These are phyloP conservation scores for Eurytoma adleriae DNA, from an alignment of 2,888 invertebrate species.

Conservation along the genomic window DNA sequence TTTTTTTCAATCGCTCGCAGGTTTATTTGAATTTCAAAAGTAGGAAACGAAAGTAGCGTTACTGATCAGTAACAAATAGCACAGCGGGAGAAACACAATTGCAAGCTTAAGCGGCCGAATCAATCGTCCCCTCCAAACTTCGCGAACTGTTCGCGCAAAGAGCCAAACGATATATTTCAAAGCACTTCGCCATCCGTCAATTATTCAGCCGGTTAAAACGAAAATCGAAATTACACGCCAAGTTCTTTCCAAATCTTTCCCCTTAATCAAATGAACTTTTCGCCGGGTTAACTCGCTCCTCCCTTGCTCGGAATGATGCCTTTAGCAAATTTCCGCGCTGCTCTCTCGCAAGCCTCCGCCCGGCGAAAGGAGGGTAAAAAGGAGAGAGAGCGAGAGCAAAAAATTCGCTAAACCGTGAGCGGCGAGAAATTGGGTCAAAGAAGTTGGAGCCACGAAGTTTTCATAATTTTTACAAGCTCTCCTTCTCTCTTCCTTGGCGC, in stretches of 20 bases:
- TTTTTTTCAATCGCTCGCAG: too few relatives aligned
- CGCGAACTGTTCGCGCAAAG: background rate
- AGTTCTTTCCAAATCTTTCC: background rate
- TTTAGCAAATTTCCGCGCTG: too few relatives aligned
- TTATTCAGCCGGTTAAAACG: background rate
- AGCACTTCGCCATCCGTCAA: constrained; percentile 3
- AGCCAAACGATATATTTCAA: background rate
- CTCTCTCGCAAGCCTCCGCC: too few relatives aligned
- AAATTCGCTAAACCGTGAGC: constrained; percentile 13
- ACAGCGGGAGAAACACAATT: background rate
- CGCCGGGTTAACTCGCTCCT: background rate
- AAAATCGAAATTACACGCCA: too few relatives aligned
- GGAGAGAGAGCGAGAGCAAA: background rate
- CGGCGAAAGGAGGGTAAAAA: background rate
- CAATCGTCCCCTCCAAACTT: background rate
- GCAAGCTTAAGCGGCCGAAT: background rate
- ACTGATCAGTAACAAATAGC: too few relatives aligned
- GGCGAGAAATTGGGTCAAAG: constrained; percentile 30
- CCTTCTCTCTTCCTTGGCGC: background rate
- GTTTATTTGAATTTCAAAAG: too few relatives aligned
- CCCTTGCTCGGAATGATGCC: too few relatives aligned
- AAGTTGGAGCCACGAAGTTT: constrained; percentile 43
- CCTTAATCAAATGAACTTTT: constrained; percentile 38
- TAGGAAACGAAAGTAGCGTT: too few relatives aligned
- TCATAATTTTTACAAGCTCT: constrained; percentile 40